Percentiles rank a stretch among this genome's conserved stretches.
These are phyloP conservation scores for Drosophila serrata DNA, from an alignment of 1,140 invertebrate genomes.

Conservation along the genomic window DNA sequence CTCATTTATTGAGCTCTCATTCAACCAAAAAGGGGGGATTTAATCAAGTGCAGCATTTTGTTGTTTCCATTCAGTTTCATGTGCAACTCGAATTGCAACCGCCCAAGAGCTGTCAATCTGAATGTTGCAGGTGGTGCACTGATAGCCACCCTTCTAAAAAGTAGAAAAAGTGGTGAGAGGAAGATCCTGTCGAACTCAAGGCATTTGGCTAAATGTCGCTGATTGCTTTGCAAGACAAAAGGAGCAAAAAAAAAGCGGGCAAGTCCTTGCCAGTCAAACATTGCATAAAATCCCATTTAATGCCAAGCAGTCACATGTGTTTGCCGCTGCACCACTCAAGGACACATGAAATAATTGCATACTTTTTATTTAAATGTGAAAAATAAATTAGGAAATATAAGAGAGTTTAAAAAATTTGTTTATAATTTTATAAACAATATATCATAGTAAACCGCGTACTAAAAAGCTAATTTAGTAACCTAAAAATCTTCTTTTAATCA, in stretches of 20 bases:
- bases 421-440: background rate
- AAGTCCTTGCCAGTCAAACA: constrained; percentile 63
- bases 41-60: constrained; percentile 60
- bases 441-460: background rate
- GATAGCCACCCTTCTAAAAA: constrained; percentile 9
- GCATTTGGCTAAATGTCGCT: constrained; percentile 51
- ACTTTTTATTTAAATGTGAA: background rate
- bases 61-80: constrained; percentile 52
- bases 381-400: background rate
- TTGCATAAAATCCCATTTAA: constrained; percentile 77
- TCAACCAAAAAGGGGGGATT: constrained; percentile 13
- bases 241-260: constrained; percentile 37
- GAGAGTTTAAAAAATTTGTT: background rate
- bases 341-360: background rate
- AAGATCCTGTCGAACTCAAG: constrained; percentile 30
- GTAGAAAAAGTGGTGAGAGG: background rate
- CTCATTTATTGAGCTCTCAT: constrained; percentile 9
- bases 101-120: constrained; percentile 58
- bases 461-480: background rate
- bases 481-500: background rate
- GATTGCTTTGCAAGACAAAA: constrained; percentile 65
- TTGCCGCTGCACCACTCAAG: constrained; percentile 34
- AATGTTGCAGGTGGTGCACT: constrained; percentile 54
- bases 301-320: constrained; percentile 69
- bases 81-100: constrained; percentile 48